Conservation (phyloP, 2,888 invertebrate genomes). For the Drosophila heteroneura region DNA sequence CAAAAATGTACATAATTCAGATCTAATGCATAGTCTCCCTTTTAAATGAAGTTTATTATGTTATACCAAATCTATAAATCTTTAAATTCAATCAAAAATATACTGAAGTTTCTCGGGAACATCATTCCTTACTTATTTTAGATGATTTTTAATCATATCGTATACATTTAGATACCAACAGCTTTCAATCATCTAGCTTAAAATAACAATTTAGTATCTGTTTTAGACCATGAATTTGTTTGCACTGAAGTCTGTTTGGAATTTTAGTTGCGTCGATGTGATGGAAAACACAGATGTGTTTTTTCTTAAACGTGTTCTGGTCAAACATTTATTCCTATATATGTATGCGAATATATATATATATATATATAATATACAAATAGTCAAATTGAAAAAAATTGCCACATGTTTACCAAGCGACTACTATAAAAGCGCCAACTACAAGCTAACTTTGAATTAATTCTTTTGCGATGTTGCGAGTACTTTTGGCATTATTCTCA, state of each 20-base stretch:
- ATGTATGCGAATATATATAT: neutral
- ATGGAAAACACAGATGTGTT: slow-evolving; percentile 23
- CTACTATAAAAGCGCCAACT: slow-evolving; percentile 40
- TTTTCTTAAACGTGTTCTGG: slow-evolving; percentile 1
- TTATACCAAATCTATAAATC: neutral
- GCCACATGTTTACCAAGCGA: slow-evolving; percentile 11
- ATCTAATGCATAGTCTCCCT: neutral
- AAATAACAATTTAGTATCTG: neutral
- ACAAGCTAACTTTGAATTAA: neutral
- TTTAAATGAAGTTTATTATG: neutral
- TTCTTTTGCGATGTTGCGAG: slow-evolving; percentile 34
- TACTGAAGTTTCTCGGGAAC: neutral
- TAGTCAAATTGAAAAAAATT: slow-evolving; percentile 6
- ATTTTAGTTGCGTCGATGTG: neutral
- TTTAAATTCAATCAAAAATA: neutral
- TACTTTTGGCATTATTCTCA: slow-evolving; percentile 25
- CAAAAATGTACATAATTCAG: neutral
- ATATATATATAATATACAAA: slow-evolving; percentile 12
- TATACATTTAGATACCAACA: neutral
- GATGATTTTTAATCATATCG: no score
- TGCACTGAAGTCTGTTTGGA: neutral
- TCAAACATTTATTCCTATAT: slow-evolving; percentile 1
- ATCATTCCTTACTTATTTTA: neutral
- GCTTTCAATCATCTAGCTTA: neutral
- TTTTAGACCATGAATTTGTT: neutral